These are phyloP conservation scores for Diprion similis DNA, from an alignment of 1,140 invertebrate species.

Conservation along the genomic window DNA sequence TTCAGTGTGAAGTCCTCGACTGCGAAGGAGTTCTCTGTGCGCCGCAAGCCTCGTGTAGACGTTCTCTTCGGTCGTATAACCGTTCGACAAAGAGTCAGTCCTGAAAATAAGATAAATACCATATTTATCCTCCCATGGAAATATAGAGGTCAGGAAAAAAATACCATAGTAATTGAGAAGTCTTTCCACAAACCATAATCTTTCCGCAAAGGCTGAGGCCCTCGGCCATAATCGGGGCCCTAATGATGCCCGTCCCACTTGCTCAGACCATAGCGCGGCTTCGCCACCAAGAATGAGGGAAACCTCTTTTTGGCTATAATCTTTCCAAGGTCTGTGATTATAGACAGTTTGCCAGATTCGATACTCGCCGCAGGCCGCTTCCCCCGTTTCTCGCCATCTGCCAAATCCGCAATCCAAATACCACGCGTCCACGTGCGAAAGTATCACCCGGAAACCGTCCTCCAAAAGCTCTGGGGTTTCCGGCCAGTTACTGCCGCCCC, in stretches of 20 bases:
- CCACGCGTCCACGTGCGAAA: conserved; percentile 86
- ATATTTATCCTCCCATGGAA: not conserved
- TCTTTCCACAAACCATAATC: conserved; percentile 57
- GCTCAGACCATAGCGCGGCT: conserved; percentile 77
- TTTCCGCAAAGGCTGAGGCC: conserved; percentile 70
- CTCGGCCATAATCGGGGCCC: conserved; percentile 76
- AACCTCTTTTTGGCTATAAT: conserved; percentile 53
- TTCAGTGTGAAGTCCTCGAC: conserved; percentile 70
- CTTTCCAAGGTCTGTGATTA: conserved; percentile 78
- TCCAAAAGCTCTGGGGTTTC: conserved; percentile 76
- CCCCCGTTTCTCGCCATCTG: conserved; percentile 74
- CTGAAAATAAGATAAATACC: conserved; percentile 33
- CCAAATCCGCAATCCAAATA: conserved; percentile 86
- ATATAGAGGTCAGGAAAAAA: not conserved
- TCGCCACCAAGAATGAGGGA: conserved; percentile 68
- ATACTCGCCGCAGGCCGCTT: conserved; percentile 81
- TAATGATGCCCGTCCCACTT: conserved; percentile 66
- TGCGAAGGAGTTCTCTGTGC: conserved; percentile 69
- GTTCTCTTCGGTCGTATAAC: conserved; percentile 59
- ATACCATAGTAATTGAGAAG: too few relatives aligned
- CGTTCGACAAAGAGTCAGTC: conserved; percentile 51
- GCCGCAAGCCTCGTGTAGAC: conserved; percentile 73
- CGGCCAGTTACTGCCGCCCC: conserved; percentile 79
- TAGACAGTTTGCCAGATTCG: conserved; percentile 85
- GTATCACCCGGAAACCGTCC: conserved; percentile 77